These are phyloP conservation scores for Pseudomyrmex gracilis DNA, from an alignment of 1,140 invertebrate genomes.

Conservation along the genomic window DNA sequence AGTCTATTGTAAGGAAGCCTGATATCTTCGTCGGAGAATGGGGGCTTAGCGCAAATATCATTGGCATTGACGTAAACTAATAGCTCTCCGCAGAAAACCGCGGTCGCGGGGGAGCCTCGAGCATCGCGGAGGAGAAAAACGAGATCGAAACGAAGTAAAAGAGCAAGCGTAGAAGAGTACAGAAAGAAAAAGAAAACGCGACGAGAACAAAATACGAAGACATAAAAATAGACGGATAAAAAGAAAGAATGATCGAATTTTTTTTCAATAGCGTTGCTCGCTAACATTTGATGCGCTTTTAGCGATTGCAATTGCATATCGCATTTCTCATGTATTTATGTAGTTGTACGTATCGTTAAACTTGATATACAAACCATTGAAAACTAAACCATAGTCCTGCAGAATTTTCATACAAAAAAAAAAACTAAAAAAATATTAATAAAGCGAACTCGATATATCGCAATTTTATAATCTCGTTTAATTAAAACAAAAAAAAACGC, in stretches of 20 bases:
- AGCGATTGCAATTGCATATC: background rate
- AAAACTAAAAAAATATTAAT: too few species aligned
- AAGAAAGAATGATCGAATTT: background rate
- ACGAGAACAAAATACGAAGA: slow-evolving; percentile 9
- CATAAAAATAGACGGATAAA: slow-evolving; percentile 2
- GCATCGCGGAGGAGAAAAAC: background rate
- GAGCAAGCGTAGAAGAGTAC: background rate
- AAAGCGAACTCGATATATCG: too few species aligned
- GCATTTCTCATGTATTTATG: too few species aligned
- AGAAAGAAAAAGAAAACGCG: background rate
- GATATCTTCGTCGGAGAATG: slow-evolving; percentile 2
- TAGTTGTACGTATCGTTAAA: too few species aligned
- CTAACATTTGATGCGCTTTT: background rate
- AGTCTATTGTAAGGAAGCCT: background rate
- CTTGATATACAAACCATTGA: too few species aligned
- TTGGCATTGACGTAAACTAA: slow-evolving; percentile 26
- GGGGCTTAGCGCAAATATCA: slow-evolving; percentile 25
- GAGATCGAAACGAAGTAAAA: background rate
- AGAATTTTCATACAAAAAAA: too few species aligned
- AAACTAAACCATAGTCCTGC: too few species aligned
- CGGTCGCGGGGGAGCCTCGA: background rate
- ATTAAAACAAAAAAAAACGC: too few species aligned
- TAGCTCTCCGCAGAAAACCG: background rate
- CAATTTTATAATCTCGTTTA: too few species aligned
- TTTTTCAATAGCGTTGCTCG: background rate